Evolutionary conservation across 2,888 invertebrate genomes (phyloP), one percentile per base, ranked within the genome.

Genomic region (Troides oblongomaculatus): DNA sequence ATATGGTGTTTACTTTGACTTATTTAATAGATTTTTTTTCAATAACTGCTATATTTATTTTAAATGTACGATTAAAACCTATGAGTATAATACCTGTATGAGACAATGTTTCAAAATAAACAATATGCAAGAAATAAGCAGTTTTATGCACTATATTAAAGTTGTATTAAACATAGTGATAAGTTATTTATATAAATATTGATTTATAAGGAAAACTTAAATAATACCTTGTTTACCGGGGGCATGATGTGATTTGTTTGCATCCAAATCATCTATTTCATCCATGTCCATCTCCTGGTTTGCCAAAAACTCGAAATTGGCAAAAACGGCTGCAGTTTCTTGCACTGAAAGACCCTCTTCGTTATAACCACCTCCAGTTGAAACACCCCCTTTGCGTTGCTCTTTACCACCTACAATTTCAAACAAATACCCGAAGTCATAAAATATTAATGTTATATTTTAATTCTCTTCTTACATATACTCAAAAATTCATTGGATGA

Each of bases 281-380:
- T 97, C 97, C 88, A 97, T 97, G 93, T 97, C 97, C 92, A 98
- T 98, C 87, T 95, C 96, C 74, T 96, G 94, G 79, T 96, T 95
- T 71, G 96, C 95, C 75, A 99, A 94, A 91, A 99, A 99, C 91
- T 98, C 98, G 89, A 99, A 97, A 88, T 98, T 99, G 66, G 98
- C 98, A 94, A 99, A 97, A 70, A 99, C 98, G 56, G 98, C 97
- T 67, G 97, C 97, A 85, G 97, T 97, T 81, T 94, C 93, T 72
- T 92, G 90, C 60, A 89, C 88, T 30, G 92, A 91, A 8, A 91
- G 84, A 1, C 89, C 92, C 64, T 90, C 92, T 57, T 91, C 92
- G 68, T 85, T 89, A 79, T 87, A 91, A 56, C 85, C 88, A 17
- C 88, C 87, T 50, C 87, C 84, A 30, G 84, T 76, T 1, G 87